Conservation (phyloP, 2,113 vertebrate genomes). For the Sterna hirundo region DNA sequence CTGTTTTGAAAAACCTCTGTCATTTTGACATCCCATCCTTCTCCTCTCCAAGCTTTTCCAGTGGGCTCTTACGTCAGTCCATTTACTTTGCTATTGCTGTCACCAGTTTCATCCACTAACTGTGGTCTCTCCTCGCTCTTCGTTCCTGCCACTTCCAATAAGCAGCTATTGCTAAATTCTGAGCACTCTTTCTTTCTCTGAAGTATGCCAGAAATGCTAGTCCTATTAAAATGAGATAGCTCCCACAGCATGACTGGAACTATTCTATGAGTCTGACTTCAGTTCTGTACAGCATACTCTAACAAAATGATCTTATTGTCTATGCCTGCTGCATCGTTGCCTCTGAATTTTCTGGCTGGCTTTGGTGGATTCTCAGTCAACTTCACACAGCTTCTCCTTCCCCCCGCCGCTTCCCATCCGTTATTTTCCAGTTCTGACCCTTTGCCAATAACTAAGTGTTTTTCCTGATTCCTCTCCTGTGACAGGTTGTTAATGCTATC, state of each 20-base stretch:
- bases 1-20: not conserved
- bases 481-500: not conserved
- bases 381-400: not conserved
- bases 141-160: not conserved
- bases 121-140: not conserved
- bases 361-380: not conserved
- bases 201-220: not conserved
- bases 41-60: not conserved
- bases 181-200: not conserved
- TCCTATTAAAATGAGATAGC: not conserved
- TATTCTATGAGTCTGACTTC: not conserved
- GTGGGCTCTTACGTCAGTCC: not conserved
- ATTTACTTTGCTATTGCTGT: not conserved
- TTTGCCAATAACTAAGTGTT: not conserved
- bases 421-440: not conserved
- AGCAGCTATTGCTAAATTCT: not conserved
- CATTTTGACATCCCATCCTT: accelerated
- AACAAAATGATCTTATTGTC: not conserved
- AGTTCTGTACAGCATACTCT: not conserved
- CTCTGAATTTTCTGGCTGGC: not conserved
- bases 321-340: not conserved
- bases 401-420: accelerated
- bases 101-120: not conserved
- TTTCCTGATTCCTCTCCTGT: not conserved
- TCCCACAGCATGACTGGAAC: not conserved